Evolutionary conservation across 2,888 invertebrate species (phyloP).

Genomic region (Drosophila testacea): DNA sequence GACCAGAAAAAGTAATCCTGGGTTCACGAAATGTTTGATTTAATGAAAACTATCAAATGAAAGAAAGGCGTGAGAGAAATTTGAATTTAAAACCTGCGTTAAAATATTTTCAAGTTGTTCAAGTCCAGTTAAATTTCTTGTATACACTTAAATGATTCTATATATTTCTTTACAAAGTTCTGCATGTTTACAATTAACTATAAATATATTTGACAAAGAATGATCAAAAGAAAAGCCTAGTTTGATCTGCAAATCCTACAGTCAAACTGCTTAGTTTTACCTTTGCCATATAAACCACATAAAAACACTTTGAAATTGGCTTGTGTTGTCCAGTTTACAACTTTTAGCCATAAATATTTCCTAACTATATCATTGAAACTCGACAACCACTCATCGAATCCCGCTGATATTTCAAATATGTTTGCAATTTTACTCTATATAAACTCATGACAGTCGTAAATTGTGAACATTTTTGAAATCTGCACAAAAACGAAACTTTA

Average conservation of each 20-base stretch:
- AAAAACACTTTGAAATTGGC: not conserved
- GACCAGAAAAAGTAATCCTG: not conserved
- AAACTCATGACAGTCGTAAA: conserved; percentile 9
- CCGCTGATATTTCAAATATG: conserved; percentile 21
- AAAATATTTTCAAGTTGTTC: no score
- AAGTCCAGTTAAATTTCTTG: no score
- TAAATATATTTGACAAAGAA: no score
- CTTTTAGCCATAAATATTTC: not conserved
- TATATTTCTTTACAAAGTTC: no score
- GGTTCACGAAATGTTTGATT: not conserved
- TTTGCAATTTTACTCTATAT: conserved; percentile 42
- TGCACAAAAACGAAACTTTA: conserved; percentile 29
- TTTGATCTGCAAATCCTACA: no score
- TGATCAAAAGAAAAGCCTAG: no score
- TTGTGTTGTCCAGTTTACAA: not conserved
- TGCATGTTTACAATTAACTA: no score
- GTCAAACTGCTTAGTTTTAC: no score
- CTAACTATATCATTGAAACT: conserved; percentile 3
- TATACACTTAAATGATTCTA: no score
- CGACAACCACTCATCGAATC: not conserved
- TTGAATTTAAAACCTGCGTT: not conserved
- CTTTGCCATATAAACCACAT: not conserved
- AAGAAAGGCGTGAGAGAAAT: not conserved
- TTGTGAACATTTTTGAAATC: conserved; percentile 26
- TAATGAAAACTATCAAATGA: not conserved